A percentile compares a stretch with the other conserved stretches of the same genome.
These are phyloP conservation scores for Dysidea cf. avara DNA, from an alignment of 37 sponge, comb jelly and placozoan genomes.

Conservation along the genomic window DNA sequence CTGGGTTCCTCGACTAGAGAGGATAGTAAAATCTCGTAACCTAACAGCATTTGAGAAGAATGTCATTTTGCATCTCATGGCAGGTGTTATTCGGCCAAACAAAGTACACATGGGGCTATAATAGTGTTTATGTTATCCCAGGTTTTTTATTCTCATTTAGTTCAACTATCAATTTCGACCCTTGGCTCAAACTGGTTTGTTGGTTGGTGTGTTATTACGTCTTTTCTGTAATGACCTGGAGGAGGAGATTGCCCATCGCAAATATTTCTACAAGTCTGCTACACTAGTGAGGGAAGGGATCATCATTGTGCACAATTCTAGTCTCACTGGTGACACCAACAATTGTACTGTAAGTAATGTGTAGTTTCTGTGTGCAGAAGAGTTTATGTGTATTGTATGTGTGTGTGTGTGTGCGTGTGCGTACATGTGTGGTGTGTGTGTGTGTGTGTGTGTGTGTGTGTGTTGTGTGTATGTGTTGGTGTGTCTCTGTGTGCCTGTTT, in stretches of 20 bases:
- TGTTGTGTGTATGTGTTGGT: too few relatives aligned
- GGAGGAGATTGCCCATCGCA: too few relatives aligned
- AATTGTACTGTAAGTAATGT: too few relatives aligned
- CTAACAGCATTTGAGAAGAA: constrained; percentile 74
- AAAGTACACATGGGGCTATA: constrained; percentile 30
- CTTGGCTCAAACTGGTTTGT: constrained; percentile 31
- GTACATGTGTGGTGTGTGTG: too few relatives aligned
- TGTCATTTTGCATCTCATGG: constrained; percentile 70
- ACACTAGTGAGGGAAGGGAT: too few relatives aligned
- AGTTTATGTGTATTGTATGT: not conserved
- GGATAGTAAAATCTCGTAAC: constrained; percentile 64
- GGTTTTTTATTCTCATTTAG: too few relatives aligned
- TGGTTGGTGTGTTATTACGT: constrained; percentile 66
- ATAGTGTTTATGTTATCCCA: not conserved
- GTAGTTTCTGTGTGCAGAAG: not conserved
- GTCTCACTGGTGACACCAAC: too few relatives aligned
- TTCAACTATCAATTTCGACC: too few relatives aligned
- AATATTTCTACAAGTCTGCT: too few relatives aligned
- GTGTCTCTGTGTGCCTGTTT: too few relatives aligned
- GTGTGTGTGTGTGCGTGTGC: too few relatives aligned
- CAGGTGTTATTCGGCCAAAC: constrained; percentile 74
- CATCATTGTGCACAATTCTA: constrained; percentile 73
- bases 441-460: too few relatives aligned
- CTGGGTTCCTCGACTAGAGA: constrained; percentile 80
- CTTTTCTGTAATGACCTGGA: constrained; percentile 60